These are phyloP conservation scores for Pangasius macronema DNA, from an alignment of 2,797 vertebrate genomes.

Conservation along the genomic window DNA sequence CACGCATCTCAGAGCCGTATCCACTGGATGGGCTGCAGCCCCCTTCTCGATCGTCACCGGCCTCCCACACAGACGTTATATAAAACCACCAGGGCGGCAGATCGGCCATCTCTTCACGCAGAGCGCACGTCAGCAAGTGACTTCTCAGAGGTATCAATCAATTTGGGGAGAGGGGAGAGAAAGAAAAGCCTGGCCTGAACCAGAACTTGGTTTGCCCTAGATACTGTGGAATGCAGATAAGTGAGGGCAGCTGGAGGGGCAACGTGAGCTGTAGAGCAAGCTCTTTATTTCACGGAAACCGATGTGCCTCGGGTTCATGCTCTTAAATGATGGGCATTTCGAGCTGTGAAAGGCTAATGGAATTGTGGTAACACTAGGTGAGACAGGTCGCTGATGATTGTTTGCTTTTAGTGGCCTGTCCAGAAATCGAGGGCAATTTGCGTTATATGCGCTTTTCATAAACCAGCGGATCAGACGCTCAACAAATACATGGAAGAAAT, in stretches of 20 bases:
- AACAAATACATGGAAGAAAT: slow-evolving; percentile 15
- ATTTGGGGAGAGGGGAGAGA: slow-evolving; percentile 42
- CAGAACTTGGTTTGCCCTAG: slow-evolving; percentile 10
- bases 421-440: slow-evolving; percentile 39
- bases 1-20: slow-evolving; percentile 60
- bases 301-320: slow-evolving; percentile 1
- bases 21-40: slow-evolving; percentile 50
- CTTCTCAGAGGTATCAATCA: slow-evolving; percentile 58
- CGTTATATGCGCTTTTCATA: slow-evolving; percentile 24
- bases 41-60: slow-evolving; percentile 55
- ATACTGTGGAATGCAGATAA: background rate
- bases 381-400: slow-evolving; percentile 41
- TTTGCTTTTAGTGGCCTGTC: slow-evolving; percentile 35
- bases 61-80: slow-evolving; percentile 66
- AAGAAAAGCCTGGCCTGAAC: slow-evolving; percentile 39
- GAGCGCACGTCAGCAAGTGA: slow-evolving; percentile 45
- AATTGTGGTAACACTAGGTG: slow-evolving; percentile 29
- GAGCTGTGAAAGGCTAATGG: slow-evolving; percentile 48
- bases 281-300: slow-evolving; percentile 10
- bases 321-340: slow-evolving; percentile 24
- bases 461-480: slow-evolving; percentile 20
- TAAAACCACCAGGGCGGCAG: slow-evolving; percentile 63
- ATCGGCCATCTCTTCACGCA: slow-evolving; percentile 55
- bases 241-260: slow-evolving; percentile 6
- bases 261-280: background rate